Conservation (phyloP, 1,140 invertebrate genomes). For the Globodera rostochiensis region DNA sequence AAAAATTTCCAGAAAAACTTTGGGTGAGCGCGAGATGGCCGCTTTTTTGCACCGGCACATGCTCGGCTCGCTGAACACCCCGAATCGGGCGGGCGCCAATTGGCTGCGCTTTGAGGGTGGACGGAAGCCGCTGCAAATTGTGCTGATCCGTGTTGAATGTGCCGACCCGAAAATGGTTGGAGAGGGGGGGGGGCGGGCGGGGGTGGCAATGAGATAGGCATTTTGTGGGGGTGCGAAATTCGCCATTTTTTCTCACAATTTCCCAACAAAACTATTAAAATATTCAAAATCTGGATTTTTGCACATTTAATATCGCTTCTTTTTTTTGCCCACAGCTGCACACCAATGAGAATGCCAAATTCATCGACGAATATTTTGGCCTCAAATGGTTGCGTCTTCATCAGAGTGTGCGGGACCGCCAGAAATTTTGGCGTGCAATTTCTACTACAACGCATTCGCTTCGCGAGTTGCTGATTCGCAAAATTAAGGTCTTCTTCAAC, state of each 20-base stretch:
- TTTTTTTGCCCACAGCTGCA: background rate
- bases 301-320: background rate
- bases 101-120: slow-evolving; percentile 24
- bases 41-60: slow-evolving; percentile 23
- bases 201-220: background rate
- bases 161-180: slow-evolving; percentile 28
- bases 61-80: slow-evolving; percentile 9
- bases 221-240: too few relatives aligned
- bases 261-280: too few relatives aligned
- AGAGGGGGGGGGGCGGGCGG: background rate
- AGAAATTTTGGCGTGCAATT: slow-evolving; percentile 35
- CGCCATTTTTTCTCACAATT: too few relatives aligned
- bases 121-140: slow-evolving; percentile 27
- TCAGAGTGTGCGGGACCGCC: slow-evolving; percentile 8
- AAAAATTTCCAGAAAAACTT: slow-evolving; percentile 3
- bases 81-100: slow-evolving; percentile 4
- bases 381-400: slow-evolving; percentile 29
- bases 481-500: slow-evolving; percentile 31
- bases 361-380: slow-evolving; percentile 38
- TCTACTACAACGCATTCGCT: slow-evolving; percentile 28
- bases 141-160: slow-evolving; percentile 25
- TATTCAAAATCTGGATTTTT: too few relatives aligned
- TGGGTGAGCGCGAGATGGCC: slow-evolving; percentile 17
- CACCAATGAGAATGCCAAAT: background rate
- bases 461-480: slow-evolving; percentile 22